Evolutionary conservation across 1,140 invertebrate species (phyloP).

Genomic region (Ips nitidus): DNA sequence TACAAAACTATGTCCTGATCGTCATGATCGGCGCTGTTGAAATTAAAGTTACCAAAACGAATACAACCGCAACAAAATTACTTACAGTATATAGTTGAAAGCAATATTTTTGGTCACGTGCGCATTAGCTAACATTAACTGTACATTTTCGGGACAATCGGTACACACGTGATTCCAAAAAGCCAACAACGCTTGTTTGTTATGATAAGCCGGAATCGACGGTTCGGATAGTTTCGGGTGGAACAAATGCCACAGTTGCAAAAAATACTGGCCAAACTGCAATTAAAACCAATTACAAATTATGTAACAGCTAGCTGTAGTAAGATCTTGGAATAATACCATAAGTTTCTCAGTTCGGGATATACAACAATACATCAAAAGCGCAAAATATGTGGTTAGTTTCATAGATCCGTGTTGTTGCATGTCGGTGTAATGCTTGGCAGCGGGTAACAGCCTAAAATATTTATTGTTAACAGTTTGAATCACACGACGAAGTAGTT

Average conservation of each 20-base stretch:
- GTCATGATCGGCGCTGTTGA: constrained; percentile 85
- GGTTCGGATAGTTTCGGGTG: constrained; percentile 94
- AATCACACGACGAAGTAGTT: not conserved
- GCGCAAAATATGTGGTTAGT: constrained; percentile 87
- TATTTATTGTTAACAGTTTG: not conserved
- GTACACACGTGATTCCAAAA: constrained; percentile 92
- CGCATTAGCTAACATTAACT: constrained; percentile 80
- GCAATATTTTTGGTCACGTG: constrained; percentile 90
- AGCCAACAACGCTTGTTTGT: constrained; percentile 88
- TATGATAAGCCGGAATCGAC: constrained; percentile 90
- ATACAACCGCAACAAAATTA: constrained; percentile 37
- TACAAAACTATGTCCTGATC: constrained; percentile 93
- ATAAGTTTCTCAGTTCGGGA: constrained; percentile 89
- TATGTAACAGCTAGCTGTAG: not conserved
- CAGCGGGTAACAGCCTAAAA: constrained; percentile 69
- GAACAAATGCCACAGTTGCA: constrained; percentile 90
- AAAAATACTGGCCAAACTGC: constrained; percentile 85
- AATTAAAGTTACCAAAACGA: constrained; percentile 1
- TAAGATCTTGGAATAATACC: constrained; percentile 58
- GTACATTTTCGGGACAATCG: constrained; percentile 90
- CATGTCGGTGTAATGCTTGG: constrained; percentile 82
- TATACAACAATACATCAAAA: constrained; percentile 87
- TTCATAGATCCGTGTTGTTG: constrained; percentile 86
- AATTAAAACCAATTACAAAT: constrained; percentile 33
- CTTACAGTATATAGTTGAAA: constrained; percentile 96